Percentiles rank a stretch among this genome's conserved stretches.
Evolutionary conservation across 2,113 vertebrate genomes (phyloP).

Genomic region (Nothobranchius kuhntae): DNA sequence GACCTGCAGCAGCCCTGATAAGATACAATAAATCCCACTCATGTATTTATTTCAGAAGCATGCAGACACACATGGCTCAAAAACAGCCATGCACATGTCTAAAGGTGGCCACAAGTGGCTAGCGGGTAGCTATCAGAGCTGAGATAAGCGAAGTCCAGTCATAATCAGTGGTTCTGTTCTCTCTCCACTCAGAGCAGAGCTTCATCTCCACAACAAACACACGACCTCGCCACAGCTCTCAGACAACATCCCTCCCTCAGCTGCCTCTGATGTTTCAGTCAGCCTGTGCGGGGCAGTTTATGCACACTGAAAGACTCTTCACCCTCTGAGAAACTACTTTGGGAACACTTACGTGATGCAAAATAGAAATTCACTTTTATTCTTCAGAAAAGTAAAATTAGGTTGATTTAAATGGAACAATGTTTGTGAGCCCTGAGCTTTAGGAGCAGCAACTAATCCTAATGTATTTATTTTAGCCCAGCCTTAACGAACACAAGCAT

Average conservation of each 20-base stretch:
- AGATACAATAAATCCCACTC: conserved; percentile 29
- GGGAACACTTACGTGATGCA: background rate
- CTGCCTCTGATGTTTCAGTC: background rate
- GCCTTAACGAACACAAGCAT: too few relatives aligned
- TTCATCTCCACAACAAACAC: conserved; percentile 66
- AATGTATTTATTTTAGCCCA: too few relatives aligned
- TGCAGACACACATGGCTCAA: background rate
- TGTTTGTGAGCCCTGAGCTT: too few relatives aligned
- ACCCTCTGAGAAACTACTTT: conserved; percentile 6
- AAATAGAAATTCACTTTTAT: background rate
- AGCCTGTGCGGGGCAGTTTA: background rate
- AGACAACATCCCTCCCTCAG: background rate
- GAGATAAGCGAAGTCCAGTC: conserved; percentile 46
- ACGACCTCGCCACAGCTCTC: conserved; percentile 19
- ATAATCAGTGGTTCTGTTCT: conserved; percentile 57
- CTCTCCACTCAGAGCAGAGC: conserved; percentile 26
- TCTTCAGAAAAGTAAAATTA: background rate
- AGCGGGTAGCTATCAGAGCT: conserved; percentile 18
- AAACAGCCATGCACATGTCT: background rate
- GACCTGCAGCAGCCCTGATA: conserved; percentile 40
- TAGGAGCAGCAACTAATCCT: too few relatives aligned
- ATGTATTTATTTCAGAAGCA: background rate
- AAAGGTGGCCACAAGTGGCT: background rate
- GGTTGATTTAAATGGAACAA: background rate
- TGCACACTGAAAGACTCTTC: conserved; percentile 10